phyloP scores from a whole-genome alignment of 2,797 vertebrate species.

The Uromys caudimaculatus region DNA sequence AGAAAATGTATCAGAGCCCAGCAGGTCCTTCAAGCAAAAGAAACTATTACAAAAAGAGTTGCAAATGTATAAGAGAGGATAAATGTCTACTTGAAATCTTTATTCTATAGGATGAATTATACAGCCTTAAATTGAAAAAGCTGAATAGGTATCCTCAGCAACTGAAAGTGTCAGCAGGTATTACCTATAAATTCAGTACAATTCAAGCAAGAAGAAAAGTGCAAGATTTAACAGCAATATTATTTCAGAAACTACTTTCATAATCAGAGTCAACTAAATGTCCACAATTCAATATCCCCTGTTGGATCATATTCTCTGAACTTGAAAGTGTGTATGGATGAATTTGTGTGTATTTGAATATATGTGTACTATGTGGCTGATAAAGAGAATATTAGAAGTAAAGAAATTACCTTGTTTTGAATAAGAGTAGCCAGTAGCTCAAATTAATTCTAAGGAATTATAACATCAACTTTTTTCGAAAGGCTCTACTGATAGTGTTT shows the following conservation, averaged over 20 bases:
- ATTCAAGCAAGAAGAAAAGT: background rate
- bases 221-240: background rate
- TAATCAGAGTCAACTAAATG: background rate
- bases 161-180: background rate
- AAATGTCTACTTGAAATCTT: background rate
- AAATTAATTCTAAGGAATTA: conserved; percentile 60
- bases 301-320: conserved; percentile 3
- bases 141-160: background rate
- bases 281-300: background rate
- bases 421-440: background rate
- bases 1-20: background rate
- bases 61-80: background rate
- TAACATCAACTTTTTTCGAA: conserved; percentile 52
- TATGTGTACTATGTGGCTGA: background rate
- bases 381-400: background rate
- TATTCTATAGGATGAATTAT: background rate
- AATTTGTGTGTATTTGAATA: no score
- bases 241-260: background rate
- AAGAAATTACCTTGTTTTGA: conserved; percentile 49
- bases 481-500: conserved; percentile 6
- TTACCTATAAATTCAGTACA: background rate
- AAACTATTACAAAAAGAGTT: background rate
- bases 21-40: background rate
- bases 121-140: background rate
- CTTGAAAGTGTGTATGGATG: background rate